Base-by-base conservation (phyloP, 2,888 invertebrate species). In the Boloria euphrosyne region DNA sequence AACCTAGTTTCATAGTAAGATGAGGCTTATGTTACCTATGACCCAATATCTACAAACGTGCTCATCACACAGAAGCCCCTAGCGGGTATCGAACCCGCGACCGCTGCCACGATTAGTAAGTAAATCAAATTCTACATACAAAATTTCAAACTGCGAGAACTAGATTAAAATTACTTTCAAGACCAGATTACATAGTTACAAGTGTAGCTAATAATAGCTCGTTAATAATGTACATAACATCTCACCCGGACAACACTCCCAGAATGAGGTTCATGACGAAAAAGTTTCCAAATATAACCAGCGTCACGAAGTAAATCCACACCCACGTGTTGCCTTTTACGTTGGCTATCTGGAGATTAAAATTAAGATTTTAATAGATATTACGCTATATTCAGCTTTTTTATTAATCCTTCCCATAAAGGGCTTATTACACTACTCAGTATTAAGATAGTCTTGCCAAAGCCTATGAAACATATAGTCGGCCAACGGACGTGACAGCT, bases 261-360 rank as follows among this genome's bases (percentile, higher is more conserved):
- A 99, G 98, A 95, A 99, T 99, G 59, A 99, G 95, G 90, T 99
- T 99, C 97, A 99, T 98, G 74, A 99, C 99, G 93, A 99, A 99
- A 92, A 99, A 99, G 77, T 99, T 99, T 69, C 99, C 99, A 76
- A 99, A 95, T 76, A 99, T 99, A 74, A 99, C 99, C 94, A 99
- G 95, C 31, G 99, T 98, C 73, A 99, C 97, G 83, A 99, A 99
- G 87, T 99, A 99, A 65, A 97, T 96, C 99, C 99, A 99, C 71
- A 99, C 97, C 98, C 98, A 99, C 13, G 96, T 95, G 83, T 96
- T 97, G 43, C 98, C 99, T 93, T 98, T 95, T 7, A 98, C 96
- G 87, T 99, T 98, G 90, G 98, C 96, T 81, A 99, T 97, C 98
- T 98, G 85, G 68, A 93, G 93, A 53, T 10, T 22, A 14, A 14